phyloP scores from a whole-genome alignment of 2,888 invertebrate species.

The Cantharis rustica region DNA sequence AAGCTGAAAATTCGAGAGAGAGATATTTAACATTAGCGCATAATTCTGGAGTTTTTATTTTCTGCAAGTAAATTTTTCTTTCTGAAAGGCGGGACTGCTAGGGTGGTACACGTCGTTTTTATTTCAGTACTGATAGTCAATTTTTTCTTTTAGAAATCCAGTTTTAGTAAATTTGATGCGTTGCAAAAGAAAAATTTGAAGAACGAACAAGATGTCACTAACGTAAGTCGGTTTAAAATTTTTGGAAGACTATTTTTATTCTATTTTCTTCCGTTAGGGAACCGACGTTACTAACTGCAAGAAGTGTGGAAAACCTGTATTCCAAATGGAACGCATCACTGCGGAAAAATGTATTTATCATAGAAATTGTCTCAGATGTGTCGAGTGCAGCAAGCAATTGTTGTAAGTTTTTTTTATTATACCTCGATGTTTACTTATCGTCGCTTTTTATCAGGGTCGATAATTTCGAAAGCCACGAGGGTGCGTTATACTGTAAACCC shows the following conservation, averaged over 20 bases:
- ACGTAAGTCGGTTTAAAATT: not conserved
- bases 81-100: not conserved
- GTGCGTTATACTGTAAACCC: constrained; percentile 86
- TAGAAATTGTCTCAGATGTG: constrained; percentile 92
- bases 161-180: constrained; percentile 77
- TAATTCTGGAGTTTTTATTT: no score
- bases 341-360: constrained; percentile 91
- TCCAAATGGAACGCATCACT: constrained; percentile 95
- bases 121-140: not conserved
- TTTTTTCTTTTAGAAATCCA: constrained; percentile 65
- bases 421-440: no score
- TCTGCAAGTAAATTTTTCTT: not conserved
- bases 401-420: no score
- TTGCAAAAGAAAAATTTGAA: constrained; percentile 65
- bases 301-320: constrained; percentile 86
- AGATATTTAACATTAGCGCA: no score
- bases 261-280: constrained; percentile 50
- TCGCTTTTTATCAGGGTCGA: constrained; percentile 74
- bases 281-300: constrained; percentile 63
- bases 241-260: not conserved
- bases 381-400: constrained; percentile 89
- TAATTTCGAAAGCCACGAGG: constrained; percentile 91
- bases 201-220: not conserved
- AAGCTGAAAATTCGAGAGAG: no score
- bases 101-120: not conserved